Conservation (phyloP, 2,797 vertebrate species). For the Knipowitschia caucasica region DNA sequence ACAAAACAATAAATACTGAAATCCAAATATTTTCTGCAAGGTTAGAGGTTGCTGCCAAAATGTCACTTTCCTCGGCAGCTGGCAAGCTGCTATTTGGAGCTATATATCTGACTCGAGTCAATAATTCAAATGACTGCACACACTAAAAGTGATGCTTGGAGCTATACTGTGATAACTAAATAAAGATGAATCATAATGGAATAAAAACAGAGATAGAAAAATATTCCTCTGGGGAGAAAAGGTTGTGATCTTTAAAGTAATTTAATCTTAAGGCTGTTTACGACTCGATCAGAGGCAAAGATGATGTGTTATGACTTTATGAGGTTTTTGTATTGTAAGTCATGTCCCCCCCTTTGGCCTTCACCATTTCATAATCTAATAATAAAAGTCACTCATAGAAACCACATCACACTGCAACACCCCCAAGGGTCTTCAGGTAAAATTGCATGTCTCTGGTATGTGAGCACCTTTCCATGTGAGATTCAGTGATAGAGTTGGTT, state of each 20-base stretch:
- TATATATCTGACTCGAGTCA: conserved; percentile 21
- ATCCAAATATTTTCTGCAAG: conserved; percentile 62
- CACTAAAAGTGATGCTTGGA: neutral
- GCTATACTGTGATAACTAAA: conserved; percentile 1
- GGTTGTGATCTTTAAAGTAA: neutral
- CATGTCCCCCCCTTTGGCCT: neutral
- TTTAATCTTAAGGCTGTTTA: conserved; percentile 11
- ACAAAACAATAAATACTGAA: too few relatives aligned
- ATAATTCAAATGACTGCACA: conserved; percentile 27
- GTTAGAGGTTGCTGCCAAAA: conserved; percentile 70
- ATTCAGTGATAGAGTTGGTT: neutral
- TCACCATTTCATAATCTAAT: conserved; percentile 1
- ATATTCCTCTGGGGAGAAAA: conserved; percentile 3
- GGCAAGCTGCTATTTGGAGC: conserved; percentile 44
- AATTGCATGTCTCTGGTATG: neutral
- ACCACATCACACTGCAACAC: conserved; percentile 3
- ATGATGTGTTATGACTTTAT: conserved; percentile 7
- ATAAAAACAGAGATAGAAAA: conserved; percentile 2
- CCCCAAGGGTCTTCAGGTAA: conserved; percentile 10
- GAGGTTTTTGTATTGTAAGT: neutral
- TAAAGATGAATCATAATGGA: conserved; percentile 4
- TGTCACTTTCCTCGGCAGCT: conserved; percentile 67
- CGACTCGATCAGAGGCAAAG: neutral
- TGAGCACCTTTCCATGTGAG: neutral
- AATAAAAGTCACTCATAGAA: conserved; percentile 1